Percentiles rank a stretch among this genome's conserved stretches.
phyloP scores from a whole-genome alignment of 2,888 invertebrate genomes.

The Drosophila anomalata region DNA sequence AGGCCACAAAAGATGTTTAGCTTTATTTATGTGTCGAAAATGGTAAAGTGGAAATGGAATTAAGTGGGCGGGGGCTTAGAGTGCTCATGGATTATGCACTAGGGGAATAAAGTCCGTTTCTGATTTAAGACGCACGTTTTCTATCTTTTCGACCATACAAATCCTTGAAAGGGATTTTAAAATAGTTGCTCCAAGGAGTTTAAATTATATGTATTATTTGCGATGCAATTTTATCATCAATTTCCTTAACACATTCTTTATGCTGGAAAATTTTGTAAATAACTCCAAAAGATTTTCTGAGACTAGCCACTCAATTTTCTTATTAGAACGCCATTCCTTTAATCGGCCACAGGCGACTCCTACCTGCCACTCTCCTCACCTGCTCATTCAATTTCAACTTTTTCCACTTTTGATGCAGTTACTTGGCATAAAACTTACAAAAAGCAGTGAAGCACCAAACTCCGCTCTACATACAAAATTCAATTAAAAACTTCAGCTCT shows the following conservation, averaged over 20 bases:
- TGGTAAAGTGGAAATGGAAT: constrained; percentile 22
- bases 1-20: constrained; percentile 61
- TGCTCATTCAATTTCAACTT: constrained; percentile 39
- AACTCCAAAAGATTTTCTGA: background rate
- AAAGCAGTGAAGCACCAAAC: constrained; percentile 20
- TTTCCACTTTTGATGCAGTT: constrained; percentile 43
- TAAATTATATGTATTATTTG: background rate
- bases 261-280: constrained; percentile 1
- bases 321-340: constrained; percentile 22
- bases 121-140: background rate
- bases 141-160: background rate
- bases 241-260: constrained; percentile 2
- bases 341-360: constrained; percentile 10
- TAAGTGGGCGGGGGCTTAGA: background rate
- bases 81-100: constrained; percentile 21
- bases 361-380: constrained; percentile 3
- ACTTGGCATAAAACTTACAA: constrained; percentile 48
- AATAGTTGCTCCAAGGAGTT: background rate
- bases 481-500: constrained; percentile 55
- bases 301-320: constrained; percentile 31
- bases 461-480: constrained; percentile 42
- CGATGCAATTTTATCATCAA: background rate
- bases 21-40: constrained; percentile 68
- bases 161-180: background rate
- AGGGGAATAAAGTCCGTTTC: background rate